phyloP scores from a whole-genome alignment of 2,113 vertebrate genomes.

The Mormyrus lacerda region DNA sequence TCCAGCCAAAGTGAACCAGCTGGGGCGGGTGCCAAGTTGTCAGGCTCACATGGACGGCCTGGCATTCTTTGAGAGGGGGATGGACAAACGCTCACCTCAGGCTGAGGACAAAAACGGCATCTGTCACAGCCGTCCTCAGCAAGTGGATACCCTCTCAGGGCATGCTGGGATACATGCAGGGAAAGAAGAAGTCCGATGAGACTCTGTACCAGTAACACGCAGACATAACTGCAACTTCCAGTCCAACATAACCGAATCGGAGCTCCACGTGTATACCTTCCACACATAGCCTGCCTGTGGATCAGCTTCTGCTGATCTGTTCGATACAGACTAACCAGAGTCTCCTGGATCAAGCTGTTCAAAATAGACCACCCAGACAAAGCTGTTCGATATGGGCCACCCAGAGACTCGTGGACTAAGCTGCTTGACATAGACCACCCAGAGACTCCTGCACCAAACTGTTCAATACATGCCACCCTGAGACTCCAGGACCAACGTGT shows the following conservation, averaged over 20 bases:
- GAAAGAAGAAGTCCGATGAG: not conserved
- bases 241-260: not conserved
- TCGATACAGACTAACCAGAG: not conserved
- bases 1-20: slow-evolving; percentile 32
- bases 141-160: not conserved
- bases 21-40: slow-evolving; percentile 30
- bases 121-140: not conserved
- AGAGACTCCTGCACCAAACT: not conserved
- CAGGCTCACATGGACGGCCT: slow-evolving; percentile 36
- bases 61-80: slow-evolving; percentile 22
- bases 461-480: not conserved
- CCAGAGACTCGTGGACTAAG: not conserved
- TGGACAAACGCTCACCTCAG: not conserved
- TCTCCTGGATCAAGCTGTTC: not conserved
- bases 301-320: not conserved
- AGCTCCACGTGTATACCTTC: not conserved
- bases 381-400: not conserved
- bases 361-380: too few species aligned
- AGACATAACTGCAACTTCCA: not conserved
- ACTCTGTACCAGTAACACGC: not conserved
- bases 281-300: not conserved
- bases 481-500: not conserved
- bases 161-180: not conserved
- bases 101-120: not conserved
- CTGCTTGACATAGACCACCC: not conserved